Evolutionary conservation across 2,888 invertebrate genomes (phyloP).

Genomic region (Tubiluchus corallicola): DNA sequence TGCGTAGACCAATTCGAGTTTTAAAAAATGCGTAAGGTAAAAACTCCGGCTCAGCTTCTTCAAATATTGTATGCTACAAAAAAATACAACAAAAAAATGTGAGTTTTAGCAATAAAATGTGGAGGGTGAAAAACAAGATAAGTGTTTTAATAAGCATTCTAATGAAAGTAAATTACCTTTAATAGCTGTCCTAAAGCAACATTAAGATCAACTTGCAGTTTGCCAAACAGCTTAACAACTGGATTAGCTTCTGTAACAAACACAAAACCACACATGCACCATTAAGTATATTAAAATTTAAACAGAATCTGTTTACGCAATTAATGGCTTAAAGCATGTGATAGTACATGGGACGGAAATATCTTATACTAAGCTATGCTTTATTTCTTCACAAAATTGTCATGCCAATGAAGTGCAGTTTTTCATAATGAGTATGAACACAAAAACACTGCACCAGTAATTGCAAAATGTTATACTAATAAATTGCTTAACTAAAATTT

Average conservation of each 20-base stretch:
- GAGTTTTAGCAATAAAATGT: background rate
- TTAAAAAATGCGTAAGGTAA: conserved; percentile 96
- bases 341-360: too few species aligned
- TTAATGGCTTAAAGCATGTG: too few species aligned
- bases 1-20: conserved; percentile 56
- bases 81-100: background rate
- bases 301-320: too few species aligned
- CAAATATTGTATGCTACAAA: conserved; percentile 73
- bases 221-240: conserved; percentile 29
- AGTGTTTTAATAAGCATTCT: background rate
- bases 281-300: too few species aligned
- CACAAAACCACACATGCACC: too few species aligned
- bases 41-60: conserved; percentile 92
- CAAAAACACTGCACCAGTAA: too few species aligned
- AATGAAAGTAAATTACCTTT: conserved; percentile 20
- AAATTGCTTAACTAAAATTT: too few species aligned
- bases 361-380: too few species aligned
- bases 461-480: too few species aligned
- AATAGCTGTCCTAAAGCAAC: conserved; percentile 79
- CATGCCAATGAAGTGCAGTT: too few species aligned
- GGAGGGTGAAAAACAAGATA: background rate
- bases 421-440: too few species aligned
- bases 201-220: conserved; percentile 75
- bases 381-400: too few species aligned
- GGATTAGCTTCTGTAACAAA: background rate